Base-by-base conservation (phyloP, 2,113 vertebrate genomes). In the Edolisoma coerulescens region DNA sequence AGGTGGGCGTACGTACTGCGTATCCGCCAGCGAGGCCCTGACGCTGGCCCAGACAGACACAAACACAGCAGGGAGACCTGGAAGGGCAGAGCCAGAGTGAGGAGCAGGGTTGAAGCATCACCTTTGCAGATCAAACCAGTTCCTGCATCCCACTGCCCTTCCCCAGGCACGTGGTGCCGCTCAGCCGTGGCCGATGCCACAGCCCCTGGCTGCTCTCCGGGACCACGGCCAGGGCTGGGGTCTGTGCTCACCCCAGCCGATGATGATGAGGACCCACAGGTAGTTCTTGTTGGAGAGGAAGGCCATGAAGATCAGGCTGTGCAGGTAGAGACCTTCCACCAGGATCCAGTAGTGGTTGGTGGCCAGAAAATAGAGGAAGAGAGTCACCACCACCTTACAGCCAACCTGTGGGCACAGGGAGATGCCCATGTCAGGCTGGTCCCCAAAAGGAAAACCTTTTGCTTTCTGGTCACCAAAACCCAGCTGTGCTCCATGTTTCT, bases 271-370 rank as follows among this genome's bases (percentile, higher is more conserved):
- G 57, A 98, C 98, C 98, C 99, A 99, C 45, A 99, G 95, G 97
- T 99, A 99, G 97, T 96, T 99, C 96, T 98, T 98, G 94, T 99
- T 99, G 32, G 99, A 99, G 60, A 99, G 97, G 95, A 99, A 99
- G 90, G 99, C 99, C 98, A 99, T 99, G 97, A 99, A 99, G 97
- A 99, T 99, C 73, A 99, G 98, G 90, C 99, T 99, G 82, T 99
- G 99, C 47, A 99, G 97, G 95, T 99, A 99, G 82, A 99, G 96
- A 8, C 99, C 99, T 97, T 99, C 99, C 94, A 99, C 99, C 91
- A 99, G 97, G 90, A 99, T 99, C 99, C 99, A 99, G 95, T 98
- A 99, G 95, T 99, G 98, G 96, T 99, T 99, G 83, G 99, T 99
- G 30, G 99, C 99, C 97, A 99, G 97, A 84, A 99, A 99, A 88